Percentiles rank a stretch among this genome's conserved stretches.
These are phyloP conservation scores for Epinephelus malabaricus DNA, from an alignment of 2,797 vertebrate genomes.

Conservation along the genomic window DNA sequence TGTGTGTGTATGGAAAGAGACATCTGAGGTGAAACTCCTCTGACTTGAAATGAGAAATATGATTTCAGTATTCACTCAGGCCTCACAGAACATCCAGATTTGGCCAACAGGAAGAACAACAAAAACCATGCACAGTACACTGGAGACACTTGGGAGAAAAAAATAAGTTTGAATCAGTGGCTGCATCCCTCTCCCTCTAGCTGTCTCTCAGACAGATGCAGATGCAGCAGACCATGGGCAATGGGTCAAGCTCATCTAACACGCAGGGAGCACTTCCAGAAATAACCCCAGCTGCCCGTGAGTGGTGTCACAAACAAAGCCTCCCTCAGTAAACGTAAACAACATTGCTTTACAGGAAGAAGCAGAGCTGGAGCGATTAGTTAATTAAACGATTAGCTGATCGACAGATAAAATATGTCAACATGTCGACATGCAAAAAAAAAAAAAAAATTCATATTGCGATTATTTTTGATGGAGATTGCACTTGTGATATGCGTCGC, in stretches of 20 bases:
- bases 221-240: constrained; percentile 65
- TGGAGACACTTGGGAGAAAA: constrained; percentile 12
- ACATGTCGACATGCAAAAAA: too few species aligned
- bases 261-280: constrained; percentile 53
- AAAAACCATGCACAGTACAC: constrained; percentile 20
- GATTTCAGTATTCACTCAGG: background rate
- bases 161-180: constrained; percentile 36
- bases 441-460: too few species aligned
- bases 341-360: constrained; percentile 3
- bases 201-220: constrained; percentile 64
- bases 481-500: too few species aligned
- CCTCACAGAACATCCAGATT: constrained; percentile 17
- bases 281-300: constrained; percentile 60
- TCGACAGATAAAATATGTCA: background rate
- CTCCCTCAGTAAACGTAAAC: constrained; percentile 12
- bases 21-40: constrained; percentile 16
- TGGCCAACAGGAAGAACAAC: constrained; percentile 10
- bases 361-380: background rate
- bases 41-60: background rate
- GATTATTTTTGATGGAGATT: too few species aligned
- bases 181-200: constrained; percentile 33
- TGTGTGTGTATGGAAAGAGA: constrained; percentile 18
- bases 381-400: background rate
- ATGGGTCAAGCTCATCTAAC: constrained; percentile 72
- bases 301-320: constrained; percentile 37